phyloP scores from a whole-genome alignment of 2,888 invertebrate species.

The Leptopilina drosophilae region DNA sequence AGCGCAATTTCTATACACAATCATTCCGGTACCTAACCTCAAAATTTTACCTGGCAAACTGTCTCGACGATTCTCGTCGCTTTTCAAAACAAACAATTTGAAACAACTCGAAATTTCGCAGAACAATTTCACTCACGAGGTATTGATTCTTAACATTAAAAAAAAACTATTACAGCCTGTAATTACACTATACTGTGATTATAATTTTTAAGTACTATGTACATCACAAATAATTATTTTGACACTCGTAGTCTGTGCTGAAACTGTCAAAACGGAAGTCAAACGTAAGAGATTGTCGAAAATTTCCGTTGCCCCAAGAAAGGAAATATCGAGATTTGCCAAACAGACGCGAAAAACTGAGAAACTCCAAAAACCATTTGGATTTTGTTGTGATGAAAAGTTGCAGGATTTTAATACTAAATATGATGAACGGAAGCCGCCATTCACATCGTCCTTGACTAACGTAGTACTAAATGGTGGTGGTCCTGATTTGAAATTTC shows the following conservation, averaged over 20 bases:
- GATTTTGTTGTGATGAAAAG: slow-evolving; percentile 67
- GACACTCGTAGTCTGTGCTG: neutral
- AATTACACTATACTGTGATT: too few species aligned
- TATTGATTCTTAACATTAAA: too few species aligned
- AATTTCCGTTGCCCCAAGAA: neutral
- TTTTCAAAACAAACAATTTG: neutral
- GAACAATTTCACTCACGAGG: too few species aligned
- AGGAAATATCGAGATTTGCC: neutral
- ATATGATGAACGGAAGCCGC: slow-evolving; percentile 51
- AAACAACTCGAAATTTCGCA: neutral
- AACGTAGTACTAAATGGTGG: slow-evolving; percentile 51
- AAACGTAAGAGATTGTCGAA: slow-evolving; percentile 7
- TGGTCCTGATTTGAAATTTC: slow-evolving; percentile 66
- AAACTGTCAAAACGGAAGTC: slow-evolving; percentile 11
- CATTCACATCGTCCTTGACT: slow-evolving; percentile 56
- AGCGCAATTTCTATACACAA: neutral
- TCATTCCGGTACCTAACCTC: slow-evolving; percentile 9
- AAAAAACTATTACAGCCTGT: too few species aligned
- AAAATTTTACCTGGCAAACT: slow-evolving; percentile 18
- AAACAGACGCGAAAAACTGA: slow-evolving; percentile 14
- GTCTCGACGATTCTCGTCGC: neutral
- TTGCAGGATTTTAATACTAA: slow-evolving; percentile 59
- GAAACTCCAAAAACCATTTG: slow-evolving; percentile 62
- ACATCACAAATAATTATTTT: neutral
- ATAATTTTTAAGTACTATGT: too few species aligned